Percentiles rank a stretch among this genome's conserved stretches.
Evolutionary conservation across 2,888 invertebrate species (phyloP).

Genomic region (Oscheius sp.): DNA sequence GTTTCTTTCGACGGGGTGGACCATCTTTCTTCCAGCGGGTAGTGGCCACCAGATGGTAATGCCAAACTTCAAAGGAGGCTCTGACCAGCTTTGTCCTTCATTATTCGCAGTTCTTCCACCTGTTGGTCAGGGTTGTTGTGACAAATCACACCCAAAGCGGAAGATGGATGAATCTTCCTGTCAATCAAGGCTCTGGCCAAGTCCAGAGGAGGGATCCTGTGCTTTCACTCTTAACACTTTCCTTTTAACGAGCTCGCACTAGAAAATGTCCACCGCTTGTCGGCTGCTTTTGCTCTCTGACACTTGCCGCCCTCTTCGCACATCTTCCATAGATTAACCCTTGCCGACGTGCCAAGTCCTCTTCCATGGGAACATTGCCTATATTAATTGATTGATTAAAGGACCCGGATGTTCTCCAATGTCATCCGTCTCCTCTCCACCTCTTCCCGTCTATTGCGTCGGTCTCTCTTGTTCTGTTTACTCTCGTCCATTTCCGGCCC

Average conservation of each 20-base stretch:
- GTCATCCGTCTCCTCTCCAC: not conserved
- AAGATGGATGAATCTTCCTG: not conserved
- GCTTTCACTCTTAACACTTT: not conserved
- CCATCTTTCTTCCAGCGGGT: not conserved
- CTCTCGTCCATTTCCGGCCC: constrained; percentile 27
- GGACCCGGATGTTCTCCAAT: not conserved
- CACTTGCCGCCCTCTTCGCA: not conserved
- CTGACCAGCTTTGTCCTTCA: too few relatives aligned
- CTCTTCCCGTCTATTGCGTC: not conserved
- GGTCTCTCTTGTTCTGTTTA: constrained; percentile 6
- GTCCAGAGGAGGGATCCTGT: too few relatives aligned
- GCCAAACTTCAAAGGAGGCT: too few relatives aligned
- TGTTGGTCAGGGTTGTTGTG: constrained; percentile 1
- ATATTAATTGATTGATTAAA: not conserved
- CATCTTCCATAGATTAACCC: not conserved
- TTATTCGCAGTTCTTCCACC: too few relatives aligned
- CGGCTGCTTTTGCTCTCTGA: not conserved
- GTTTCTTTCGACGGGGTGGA: not conserved
- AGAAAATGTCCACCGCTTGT: not conserved
- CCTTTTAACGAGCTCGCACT: not conserved
- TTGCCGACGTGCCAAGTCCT: not conserved
- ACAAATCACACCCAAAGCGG: too few relatives aligned
- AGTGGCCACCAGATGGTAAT: too few relatives aligned
- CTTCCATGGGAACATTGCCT: not conserved
- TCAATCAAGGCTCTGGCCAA: not conserved